Percentiles rank a stretch among this genome's conserved stretches.
Evolutionary conservation across 2,888 invertebrate species (phyloP).

Genomic region (Hemicrepidius hirtus): DNA sequence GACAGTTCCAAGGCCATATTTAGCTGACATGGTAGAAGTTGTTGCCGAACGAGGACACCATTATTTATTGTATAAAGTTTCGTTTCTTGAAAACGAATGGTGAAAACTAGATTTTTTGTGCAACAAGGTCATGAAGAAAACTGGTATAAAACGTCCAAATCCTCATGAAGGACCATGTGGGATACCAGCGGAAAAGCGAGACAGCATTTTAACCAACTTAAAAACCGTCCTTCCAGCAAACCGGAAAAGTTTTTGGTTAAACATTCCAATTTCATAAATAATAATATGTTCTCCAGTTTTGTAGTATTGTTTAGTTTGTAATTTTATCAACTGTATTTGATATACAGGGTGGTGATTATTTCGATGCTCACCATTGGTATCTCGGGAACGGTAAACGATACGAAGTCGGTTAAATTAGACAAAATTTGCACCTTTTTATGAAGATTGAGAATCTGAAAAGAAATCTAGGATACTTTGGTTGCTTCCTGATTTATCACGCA

Average conservation of each 20-base stretch:
- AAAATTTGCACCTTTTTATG: no score
- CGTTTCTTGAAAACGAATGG: background rate
- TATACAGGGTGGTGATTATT: no score
- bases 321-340: no score
- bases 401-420: no score
- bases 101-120: background rate
- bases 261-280: no score
- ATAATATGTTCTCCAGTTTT: no score
- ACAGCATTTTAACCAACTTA: constrained; percentile 3
- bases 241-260: constrained; percentile 50
- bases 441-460: no score
- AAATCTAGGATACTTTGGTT: no score
- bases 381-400: no score
- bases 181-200: background rate
- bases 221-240: constrained; percentile 61
- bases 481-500: no score
- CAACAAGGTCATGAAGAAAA: background rate
- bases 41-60: background rate
- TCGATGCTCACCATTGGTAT: no score
- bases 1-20: background rate
- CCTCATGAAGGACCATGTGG: background rate
- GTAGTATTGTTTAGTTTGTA: no score
- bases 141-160: background rate
- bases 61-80: background rate
- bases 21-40: background rate